Evolutionary conservation across 2,113 vertebrate genomes (phyloP).

Genomic region (Polyodon spathula): DNA sequence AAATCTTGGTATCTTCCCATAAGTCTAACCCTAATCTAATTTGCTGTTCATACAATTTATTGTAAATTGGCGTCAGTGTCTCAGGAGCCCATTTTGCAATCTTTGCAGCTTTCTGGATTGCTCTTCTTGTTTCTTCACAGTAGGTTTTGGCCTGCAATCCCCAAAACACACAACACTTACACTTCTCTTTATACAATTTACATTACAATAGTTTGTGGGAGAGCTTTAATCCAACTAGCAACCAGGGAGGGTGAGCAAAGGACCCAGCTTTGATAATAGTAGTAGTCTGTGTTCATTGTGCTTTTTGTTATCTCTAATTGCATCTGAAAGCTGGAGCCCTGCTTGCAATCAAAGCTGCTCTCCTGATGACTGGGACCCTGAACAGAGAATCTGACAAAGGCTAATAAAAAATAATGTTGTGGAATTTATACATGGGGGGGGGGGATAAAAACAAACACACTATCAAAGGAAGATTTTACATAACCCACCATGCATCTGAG

Average conservation of each 20-base stretch:
- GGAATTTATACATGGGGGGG: slow-evolving; percentile 2
- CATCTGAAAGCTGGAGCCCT: slow-evolving; percentile 17
- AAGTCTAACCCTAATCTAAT: no score
- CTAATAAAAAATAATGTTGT: slow-evolving; percentile 5
- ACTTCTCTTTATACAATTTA: background rate
- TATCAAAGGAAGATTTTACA: background rate
- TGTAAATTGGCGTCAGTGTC: no score
- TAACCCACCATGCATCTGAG: background rate
- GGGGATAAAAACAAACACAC: slow-evolving; percentile 15
- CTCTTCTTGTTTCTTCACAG: background rate
- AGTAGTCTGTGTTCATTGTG: slow-evolving; percentile 7
- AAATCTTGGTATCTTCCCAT: no score
- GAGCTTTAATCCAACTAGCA: background rate
- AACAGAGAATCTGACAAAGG: background rate
- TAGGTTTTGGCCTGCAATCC: background rate
- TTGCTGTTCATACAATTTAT: no score
- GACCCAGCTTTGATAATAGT: slow-evolving; percentile 13
- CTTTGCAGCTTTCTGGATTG: no score
- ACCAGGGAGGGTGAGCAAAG: background rate
- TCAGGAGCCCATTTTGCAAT: no score
- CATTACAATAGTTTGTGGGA: background rate
- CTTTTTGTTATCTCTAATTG: slow-evolving; percentile 25
- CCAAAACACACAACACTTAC: background rate
- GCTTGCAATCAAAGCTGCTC: slow-evolving; percentile 20
- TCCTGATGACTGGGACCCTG: slow-evolving; percentile 12